Percentiles rank a stretch among this genome's conserved stretches.
Evolutionary conservation across 2,797 vertebrate species (phyloP).

Genomic region (Danio kyathit): DNA sequence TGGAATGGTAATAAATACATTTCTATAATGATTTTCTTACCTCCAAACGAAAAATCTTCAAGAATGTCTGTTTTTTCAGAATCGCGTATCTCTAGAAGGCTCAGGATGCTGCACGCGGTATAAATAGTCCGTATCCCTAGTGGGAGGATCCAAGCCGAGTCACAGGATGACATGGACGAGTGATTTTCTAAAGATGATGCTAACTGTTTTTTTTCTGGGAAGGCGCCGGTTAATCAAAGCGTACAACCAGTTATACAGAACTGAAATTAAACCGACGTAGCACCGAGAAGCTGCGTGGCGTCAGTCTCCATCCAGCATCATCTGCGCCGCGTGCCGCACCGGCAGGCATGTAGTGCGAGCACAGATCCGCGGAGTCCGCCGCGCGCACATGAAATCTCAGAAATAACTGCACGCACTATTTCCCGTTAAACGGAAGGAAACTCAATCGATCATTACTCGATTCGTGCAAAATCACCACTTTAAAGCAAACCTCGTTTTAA

Average conservation of each 20-base stretch:
- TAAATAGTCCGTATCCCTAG: constrained; percentile 76
- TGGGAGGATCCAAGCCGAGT: constrained; percentile 75
- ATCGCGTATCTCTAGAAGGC: constrained; percentile 66
- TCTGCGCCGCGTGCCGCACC: constrained; percentile 66
- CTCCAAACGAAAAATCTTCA: constrained; percentile 55
- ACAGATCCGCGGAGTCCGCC: constrained; percentile 61
- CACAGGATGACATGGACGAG: constrained; percentile 62
- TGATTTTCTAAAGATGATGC: constrained; percentile 13
- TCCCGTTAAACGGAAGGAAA: constrained; percentile 31
- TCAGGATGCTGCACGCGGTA: constrained; percentile 65
- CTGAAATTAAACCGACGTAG: background rate
- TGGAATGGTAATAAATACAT: background rate
- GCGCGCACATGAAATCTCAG: constrained; percentile 56
- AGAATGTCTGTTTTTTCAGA: constrained; percentile 59
- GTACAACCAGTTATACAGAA: background rate
- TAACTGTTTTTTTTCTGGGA: background rate
- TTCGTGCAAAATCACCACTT: background rate
- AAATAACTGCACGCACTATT: constrained; percentile 8
- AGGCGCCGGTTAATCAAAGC: background rate
- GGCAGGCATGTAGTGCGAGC: constrained; percentile 63
- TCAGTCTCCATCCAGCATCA: constrained; percentile 64
- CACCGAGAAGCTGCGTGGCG: constrained; percentile 52
- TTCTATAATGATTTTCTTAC: constrained; percentile 68
- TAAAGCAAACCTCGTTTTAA: background rate
- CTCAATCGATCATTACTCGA: constrained; percentile 49